phyloP scores from a whole-genome alignment of 2,888 invertebrate genomes.

The Cheilosia urbana region DNA sequence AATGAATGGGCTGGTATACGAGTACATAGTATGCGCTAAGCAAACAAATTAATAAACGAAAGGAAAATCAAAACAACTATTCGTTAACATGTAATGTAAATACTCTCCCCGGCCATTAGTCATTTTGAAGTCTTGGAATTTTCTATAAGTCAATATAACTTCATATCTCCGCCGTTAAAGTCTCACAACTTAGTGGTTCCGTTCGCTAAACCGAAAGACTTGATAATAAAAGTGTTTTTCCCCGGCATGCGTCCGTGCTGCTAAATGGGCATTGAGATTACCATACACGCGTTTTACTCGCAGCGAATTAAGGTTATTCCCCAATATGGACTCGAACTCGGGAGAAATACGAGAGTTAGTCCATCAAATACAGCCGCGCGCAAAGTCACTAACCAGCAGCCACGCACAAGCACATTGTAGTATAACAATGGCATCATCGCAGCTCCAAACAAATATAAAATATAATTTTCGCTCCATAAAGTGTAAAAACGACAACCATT shows the following conservation, averaged over 20 bases:
- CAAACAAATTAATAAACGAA: constrained; percentile 19
- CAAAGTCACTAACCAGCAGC: constrained; percentile 18
- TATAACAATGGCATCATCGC: constrained; percentile 43
- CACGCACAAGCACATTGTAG: constrained; percentile 2
- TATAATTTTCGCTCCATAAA: constrained; percentile 50
- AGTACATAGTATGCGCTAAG: neutral
- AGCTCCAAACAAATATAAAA: constrained; percentile 16
- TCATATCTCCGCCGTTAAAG: constrained; percentile 11
- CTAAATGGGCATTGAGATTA: constrained; percentile 29
- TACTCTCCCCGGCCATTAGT: constrained; percentile 5
- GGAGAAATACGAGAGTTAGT: constrained; percentile 26
- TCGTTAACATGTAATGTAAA: neutral
- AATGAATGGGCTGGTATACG: neutral
- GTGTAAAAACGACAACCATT: constrained; percentile 11
- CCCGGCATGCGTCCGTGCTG: constrained; percentile 17
- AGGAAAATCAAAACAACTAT: constrained; percentile 12
- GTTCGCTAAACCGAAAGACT: neutral
- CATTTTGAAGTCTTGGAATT: constrained; percentile 19
- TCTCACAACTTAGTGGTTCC: neutral
- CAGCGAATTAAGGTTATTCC: constrained; percentile 40
- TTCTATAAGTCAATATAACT: constrained; percentile 17
- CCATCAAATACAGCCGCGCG: constrained; percentile 25
- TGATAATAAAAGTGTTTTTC: constrained; percentile 31
- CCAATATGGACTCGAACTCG: constrained; percentile 39
- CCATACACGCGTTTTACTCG: constrained; percentile 26